Conservation (phyloP, 2,797 vertebrate genomes). For the Falco novaeseelandiae region DNA sequence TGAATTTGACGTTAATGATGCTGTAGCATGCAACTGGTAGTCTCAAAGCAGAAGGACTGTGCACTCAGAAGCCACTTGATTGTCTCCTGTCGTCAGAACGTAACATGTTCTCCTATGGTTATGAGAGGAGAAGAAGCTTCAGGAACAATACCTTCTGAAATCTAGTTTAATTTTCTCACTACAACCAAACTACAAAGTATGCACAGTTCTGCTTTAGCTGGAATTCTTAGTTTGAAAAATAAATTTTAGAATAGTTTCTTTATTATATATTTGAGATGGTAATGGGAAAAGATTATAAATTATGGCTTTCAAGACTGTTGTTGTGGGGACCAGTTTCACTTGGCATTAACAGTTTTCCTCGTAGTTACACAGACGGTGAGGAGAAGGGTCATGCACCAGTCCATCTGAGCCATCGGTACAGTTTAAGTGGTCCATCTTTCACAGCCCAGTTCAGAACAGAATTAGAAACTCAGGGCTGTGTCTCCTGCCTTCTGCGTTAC, state of each 20-base stretch:
- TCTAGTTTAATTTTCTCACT: not conserved
- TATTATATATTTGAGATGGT: not conserved
- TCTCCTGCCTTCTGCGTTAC: not conserved
- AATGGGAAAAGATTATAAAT: not conserved
- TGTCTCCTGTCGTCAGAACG: not conserved
- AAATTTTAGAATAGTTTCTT: not conserved
- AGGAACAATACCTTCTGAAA: not conserved
- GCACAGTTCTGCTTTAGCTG: slow-evolving; percentile 1
- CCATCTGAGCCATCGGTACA: not conserved
- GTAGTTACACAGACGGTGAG: not conserved
- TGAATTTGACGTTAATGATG: not conserved
- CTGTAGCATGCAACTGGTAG: not conserved
- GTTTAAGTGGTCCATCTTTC: not conserved
- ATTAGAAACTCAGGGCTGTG: not conserved
- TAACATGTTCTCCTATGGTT: not conserved
- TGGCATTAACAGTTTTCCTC: not conserved
- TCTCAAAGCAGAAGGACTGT: not conserved
- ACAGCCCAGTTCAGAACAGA: not conserved
- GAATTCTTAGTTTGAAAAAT: not conserved
- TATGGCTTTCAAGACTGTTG: not conserved
- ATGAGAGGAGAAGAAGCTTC: not conserved
- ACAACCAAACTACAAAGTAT: not conserved
- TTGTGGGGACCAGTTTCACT: not conserved
- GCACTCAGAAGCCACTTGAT: not conserved
- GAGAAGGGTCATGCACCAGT: not conserved